Conservation (phyloP, 1,140 invertebrate species). For the Phenacoccus solenopsis region DNA sequence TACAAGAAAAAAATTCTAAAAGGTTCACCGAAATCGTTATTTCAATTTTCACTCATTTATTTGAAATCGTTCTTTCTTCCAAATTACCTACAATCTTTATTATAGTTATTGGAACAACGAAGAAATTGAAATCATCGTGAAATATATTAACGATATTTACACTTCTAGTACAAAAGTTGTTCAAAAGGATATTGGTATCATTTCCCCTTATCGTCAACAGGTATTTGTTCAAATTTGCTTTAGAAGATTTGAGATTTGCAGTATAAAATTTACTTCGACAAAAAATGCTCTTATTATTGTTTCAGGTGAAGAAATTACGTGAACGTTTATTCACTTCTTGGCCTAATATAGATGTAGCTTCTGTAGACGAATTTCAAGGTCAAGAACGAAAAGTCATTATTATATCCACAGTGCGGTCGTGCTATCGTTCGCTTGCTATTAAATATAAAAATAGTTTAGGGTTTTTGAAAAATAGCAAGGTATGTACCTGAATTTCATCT, state of each 20-base stretch:
- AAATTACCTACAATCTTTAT: not conserved
- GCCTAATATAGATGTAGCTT: constrained; percentile 61
- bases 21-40: too few relatives aligned
- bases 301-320: not conserved
- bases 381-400: constrained; percentile 78
- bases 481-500: too few relatives aligned
- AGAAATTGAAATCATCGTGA: not conserved
- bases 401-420: constrained; percentile 63
- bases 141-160: not conserved
- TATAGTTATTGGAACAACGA: not conserved
- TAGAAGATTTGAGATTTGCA: not conserved
- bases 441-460: constrained; percentile 52
- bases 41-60: not conserved
- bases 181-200: constrained; percentile 65
- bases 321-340: not conserved
- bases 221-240: constrained; percentile 34
- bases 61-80: not conserved
- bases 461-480: constrained; percentile 51
- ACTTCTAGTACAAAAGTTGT: not conserved
- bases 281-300: too few relatives aligned
- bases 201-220: constrained; percentile 86
- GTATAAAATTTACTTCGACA: not conserved
- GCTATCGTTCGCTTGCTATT: too few relatives aligned
- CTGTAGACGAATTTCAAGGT: constrained; percentile 93
- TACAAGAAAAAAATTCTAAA: constrained; percentile 50